Percentiles rank a stretch among this genome's conserved stretches.
These are phyloP conservation scores for Sesia apiformis DNA, from an alignment of 2,888 invertebrate species.

Conservation along the genomic window DNA sequence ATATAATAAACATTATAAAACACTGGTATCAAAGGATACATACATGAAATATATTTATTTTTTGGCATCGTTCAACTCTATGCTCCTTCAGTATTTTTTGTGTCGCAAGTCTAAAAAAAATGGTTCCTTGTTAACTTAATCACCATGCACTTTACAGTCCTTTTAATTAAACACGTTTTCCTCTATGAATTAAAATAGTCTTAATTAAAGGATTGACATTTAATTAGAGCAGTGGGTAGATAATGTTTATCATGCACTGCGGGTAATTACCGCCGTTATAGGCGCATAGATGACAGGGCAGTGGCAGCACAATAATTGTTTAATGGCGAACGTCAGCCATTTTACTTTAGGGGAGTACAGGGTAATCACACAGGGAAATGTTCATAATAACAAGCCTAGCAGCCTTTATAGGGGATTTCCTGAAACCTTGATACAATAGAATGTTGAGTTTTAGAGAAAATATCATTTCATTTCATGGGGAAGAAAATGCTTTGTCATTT, in stretches of 20 bases:
- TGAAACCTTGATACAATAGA: conserved; percentile 3
- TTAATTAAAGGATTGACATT: conserved; percentile 1
- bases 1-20: too few species aligned
- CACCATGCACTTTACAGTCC: too few species aligned
- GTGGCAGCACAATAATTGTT: conserved; percentile 28
- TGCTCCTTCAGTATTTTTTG: too few species aligned
- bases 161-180: too few species aligned
- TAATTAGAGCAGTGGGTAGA: conserved; percentile 7
- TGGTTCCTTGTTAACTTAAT: too few species aligned
- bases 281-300: conserved; percentile 31
- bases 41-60: too few species aligned
- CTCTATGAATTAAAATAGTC: neutral
- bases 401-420: conserved; percentile 24
- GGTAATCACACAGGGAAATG: conserved; percentile 33
- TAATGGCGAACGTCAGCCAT: conserved; percentile 28
- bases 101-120: too few species aligned
- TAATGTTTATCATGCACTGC: conserved; percentile 9
- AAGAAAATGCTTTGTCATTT: too few species aligned
- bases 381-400: conserved; percentile 28
- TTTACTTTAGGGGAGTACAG: conserved; percentile 23
- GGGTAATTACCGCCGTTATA: conserved; percentile 3
- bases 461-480: too few species aligned
- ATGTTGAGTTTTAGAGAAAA: too few species aligned
- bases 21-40: too few species aligned
- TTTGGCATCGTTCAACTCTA: too few species aligned